Evolutionary conservation across 2,113 vertebrate genomes (phyloP).

Genomic region (Odobenus rosmarus): DNA sequence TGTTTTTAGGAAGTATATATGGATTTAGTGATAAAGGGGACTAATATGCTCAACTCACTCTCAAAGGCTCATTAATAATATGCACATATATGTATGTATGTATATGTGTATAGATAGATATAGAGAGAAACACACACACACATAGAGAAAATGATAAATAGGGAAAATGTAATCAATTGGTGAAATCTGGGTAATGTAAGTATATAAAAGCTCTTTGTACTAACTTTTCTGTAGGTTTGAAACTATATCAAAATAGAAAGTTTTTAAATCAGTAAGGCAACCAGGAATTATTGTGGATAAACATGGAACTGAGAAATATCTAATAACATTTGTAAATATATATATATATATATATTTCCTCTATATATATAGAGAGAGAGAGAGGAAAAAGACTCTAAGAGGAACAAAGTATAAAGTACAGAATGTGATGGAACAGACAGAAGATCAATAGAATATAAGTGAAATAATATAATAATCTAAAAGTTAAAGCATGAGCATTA

Average conservation of each 20-base stretch:
- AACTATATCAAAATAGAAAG: not conserved
- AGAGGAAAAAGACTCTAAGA: not conserved
- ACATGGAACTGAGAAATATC: not conserved
- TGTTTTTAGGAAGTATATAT: not conserved
- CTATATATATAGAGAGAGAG: too few relatives aligned
- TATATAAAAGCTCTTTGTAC: not conserved
- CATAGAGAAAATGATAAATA: not conserved
- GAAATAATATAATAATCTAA: not conserved
- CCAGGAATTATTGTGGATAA: not conserved
- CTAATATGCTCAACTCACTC: not conserved
- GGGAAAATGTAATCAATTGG: not conserved
- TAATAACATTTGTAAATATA: not conserved
- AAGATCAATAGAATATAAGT: not conserved
- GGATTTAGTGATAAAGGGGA: not conserved
- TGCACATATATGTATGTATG: not conserved
- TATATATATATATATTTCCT: too few relatives aligned
- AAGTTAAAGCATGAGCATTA: not conserved
- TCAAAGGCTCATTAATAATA: constrained; percentile 9
- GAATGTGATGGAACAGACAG: not conserved
- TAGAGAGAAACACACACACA: not conserved
- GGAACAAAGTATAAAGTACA: not conserved
- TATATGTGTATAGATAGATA: not conserved
- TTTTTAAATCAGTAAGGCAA: not conserved
- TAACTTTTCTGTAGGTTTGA: not conserved
- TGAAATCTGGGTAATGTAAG: not conserved